Conservation (phyloP, 2,113 vertebrate genomes). For the Hystrix brachyura region DNA sequence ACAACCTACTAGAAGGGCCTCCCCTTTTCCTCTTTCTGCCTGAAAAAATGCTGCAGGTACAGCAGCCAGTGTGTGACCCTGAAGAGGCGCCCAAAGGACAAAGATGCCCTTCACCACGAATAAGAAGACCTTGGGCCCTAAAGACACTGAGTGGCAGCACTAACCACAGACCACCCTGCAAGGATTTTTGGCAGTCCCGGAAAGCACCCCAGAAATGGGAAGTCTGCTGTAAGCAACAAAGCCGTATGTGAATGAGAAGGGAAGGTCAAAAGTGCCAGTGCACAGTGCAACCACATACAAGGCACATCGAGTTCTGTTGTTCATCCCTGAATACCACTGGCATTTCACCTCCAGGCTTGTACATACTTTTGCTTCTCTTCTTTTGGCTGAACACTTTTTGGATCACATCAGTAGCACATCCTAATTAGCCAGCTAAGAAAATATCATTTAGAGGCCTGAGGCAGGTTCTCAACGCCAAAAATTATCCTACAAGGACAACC, state of each 20-base stretch:
- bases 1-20: background rate
- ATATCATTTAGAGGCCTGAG: conserved; percentile 17
- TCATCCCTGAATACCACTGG: background rate
- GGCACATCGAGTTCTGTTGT: background rate
- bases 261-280: background rate
- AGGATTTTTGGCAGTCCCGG: background rate
- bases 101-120: background rate
- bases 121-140: background rate
- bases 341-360: too few species aligned
- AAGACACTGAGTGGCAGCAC: background rate
- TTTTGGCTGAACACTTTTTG: background rate
- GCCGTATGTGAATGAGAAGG: background rate
- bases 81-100: background rate
- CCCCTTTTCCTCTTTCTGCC: background rate
- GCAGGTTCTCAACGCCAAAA: conserved; percentile 49
- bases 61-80: background rate
- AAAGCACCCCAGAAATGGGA: background rate
- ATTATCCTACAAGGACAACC: background rate
- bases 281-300: fast-evolving
- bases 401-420: conserved; percentile 2
- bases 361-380: background rate
- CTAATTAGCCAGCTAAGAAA: conserved; percentile 65
- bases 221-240: background rate
- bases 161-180: background rate
- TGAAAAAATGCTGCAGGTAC: background rate